phyloP scores from a whole-genome alignment of 2,113 vertebrate species.

The Delphinapterus leucas region DNA sequence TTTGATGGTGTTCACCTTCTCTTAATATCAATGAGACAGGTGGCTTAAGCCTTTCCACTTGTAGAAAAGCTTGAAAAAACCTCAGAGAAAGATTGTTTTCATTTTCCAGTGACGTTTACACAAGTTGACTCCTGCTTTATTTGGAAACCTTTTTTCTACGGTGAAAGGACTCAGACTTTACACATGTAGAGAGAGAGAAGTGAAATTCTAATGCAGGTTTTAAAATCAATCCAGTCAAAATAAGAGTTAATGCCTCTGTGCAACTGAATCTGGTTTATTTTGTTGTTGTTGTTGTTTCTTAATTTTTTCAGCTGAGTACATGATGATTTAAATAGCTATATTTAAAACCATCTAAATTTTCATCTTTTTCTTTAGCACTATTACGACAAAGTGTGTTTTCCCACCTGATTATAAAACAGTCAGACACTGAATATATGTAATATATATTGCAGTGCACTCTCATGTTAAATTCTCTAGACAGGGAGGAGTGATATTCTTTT shows the following conservation, averaged over 20 bases:
- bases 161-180: neutral
- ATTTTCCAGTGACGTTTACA: neutral
- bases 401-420: neutral
- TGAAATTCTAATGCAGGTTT: neutral
- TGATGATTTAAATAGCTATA: neutral
- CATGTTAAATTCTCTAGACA: conserved; percentile 14
- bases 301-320: neutral
- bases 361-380: neutral
- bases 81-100: neutral
- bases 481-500: neutral
- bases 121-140: neutral
- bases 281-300: neutral
- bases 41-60: neutral
- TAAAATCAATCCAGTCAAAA: neutral
- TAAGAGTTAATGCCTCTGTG: neutral
- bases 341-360: conserved; percentile 26
- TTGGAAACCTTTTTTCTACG: neutral
- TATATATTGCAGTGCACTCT: neutral
- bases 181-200: neutral
- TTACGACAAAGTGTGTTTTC: neutral
- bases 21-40: neutral
- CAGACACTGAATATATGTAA: neutral
- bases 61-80: neutral
- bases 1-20: neutral
- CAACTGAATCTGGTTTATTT: neutral